phyloP scores from a whole-genome alignment of 2,888 invertebrate species.

The Sminthurides aquaticus region DNA sequence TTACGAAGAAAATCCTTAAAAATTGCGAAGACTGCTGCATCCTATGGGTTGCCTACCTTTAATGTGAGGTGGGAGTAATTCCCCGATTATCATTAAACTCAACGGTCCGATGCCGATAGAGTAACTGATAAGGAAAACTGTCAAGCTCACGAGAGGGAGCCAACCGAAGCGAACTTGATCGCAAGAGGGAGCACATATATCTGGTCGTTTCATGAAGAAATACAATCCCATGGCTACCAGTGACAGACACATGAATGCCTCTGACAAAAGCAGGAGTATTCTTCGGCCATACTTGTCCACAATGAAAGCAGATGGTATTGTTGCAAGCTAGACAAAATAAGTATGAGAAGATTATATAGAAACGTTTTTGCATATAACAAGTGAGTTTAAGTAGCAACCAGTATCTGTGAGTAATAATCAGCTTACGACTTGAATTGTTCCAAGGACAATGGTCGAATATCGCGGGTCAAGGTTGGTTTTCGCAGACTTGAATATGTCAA shows the following conservation, averaged over 20 bases:
- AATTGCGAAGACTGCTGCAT: too few species aligned
- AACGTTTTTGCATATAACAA: too few species aligned
- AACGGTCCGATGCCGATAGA: slow-evolving; percentile 37
- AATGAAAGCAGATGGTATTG: slow-evolving; percentile 35
- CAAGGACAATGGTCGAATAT: slow-evolving; percentile 35
- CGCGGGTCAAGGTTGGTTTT: slow-evolving; percentile 32
- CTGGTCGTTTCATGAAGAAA: slow-evolving; percentile 29
- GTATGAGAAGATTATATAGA: too few species aligned
- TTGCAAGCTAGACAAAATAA: slow-evolving; percentile 29
- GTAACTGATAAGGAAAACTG: slow-evolving; percentile 36
- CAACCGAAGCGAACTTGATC: slow-evolving; percentile 22
- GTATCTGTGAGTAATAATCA: not conserved
- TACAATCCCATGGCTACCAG: slow-evolving; percentile 30
- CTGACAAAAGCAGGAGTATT: slow-evolving; percentile 36
- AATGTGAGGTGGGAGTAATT: slow-evolving; percentile 37
- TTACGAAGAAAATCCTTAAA: not conserved
- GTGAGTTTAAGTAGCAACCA: too few species aligned
- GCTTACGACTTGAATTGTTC: slow-evolving; percentile 35
- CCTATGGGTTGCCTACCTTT: too few species aligned
- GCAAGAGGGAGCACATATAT: slow-evolving; percentile 7
- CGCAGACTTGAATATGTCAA: slow-evolving; percentile 35
- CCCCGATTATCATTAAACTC: slow-evolving; percentile 40
- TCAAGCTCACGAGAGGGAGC: slow-evolving; percentile 34
- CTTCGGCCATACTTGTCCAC: slow-evolving; percentile 38
- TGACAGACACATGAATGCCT: slow-evolving; percentile 31